Base-by-base conservation (phyloP, 2,113 vertebrate species). In the Sminthopsis crassicaudata region DNA sequence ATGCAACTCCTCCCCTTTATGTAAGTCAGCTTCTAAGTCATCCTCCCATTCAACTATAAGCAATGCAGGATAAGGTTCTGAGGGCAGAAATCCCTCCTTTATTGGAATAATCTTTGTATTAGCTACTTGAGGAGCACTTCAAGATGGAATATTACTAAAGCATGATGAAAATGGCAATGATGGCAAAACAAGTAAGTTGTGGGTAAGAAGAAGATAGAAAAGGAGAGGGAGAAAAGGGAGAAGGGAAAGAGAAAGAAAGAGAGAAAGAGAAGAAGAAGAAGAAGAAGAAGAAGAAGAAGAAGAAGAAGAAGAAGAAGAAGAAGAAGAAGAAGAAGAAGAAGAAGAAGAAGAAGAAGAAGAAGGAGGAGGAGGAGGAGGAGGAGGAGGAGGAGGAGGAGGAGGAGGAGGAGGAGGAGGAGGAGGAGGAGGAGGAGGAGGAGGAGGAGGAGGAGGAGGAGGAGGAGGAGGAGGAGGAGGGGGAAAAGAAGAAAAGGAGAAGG, bases 81-180 rank as follows among this genome's bases (percentile, higher is more conserved):
- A 90, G 46, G 25, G 27, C 48, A 51, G 10, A 90, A 51, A 50
- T 90, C 48, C 42, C 46, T 48, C 89, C 23, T 46, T 90, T 50
- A 90, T 48, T 14, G 51, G 50, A 57, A 14, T 3, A 42, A 23
- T 26, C n/a, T 91, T 2, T 46, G 11, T 36, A 53, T 51, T 42
- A 2, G 3, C 46, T 27, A 54, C 26, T 22, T 27, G 1, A n/a
- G 3, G 14, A 84, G 46, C 11, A 7, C 84, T 51, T 0, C 0
- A 92, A 16, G 16, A 8, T 9, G 7, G 0, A 19, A 89, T 26
- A 14, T 94, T 54, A 92, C 54, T 24, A 46, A 51, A 24, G 0
- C 7, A 14, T 42, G 22, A 11, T 4, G 46, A 36, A 30, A 12
- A 26, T 36, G 4, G n/a, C 30, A 36, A 67, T 30, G 50, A 42